Conservation (phyloP, 2,113 vertebrate species). For the Alethe diademata region DNA sequence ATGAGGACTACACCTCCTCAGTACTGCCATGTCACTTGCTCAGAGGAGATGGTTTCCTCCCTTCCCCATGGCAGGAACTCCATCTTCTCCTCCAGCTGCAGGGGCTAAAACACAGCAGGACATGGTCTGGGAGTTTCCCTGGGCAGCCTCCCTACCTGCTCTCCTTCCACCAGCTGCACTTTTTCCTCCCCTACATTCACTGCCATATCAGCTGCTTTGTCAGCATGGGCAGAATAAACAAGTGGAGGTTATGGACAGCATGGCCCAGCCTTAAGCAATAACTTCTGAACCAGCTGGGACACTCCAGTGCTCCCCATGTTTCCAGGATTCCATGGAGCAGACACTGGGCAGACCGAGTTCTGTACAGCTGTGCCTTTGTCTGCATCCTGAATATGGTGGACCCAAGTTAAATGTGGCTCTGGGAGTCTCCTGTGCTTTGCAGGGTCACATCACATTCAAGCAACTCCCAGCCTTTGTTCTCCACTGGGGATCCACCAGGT, state of each 20-base stretch:
- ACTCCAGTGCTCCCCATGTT: background rate
- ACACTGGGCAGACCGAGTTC: background rate
- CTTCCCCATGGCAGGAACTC: background rate
- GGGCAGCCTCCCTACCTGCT: background rate
- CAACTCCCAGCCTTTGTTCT: background rate
- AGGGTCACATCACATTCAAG: background rate
- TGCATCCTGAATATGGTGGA: background rate
- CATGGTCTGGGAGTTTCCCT: accelerated
- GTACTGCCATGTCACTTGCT: background rate
- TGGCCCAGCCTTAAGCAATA: background rate
- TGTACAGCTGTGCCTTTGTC: background rate
- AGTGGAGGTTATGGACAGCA: background rate
- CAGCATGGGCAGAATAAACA: background rate
- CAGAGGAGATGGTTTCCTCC: background rate
- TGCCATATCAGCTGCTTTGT: background rate
- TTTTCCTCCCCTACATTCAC: background rate
- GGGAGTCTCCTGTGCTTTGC: background rate
- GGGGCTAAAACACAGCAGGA: background rate
- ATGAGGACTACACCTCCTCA: accelerated
- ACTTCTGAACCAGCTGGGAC: background rate
- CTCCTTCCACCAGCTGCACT: background rate
- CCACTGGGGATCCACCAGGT: background rate
- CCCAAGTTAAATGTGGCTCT: background rate
- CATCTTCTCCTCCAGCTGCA: background rate
- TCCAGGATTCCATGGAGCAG: background rate